Percentiles rank a stretch among this genome's conserved stretches.
Evolutionary conservation across 2,888 invertebrate species (phyloP).

Genomic region (Drosophila suboccidentalis): DNA sequence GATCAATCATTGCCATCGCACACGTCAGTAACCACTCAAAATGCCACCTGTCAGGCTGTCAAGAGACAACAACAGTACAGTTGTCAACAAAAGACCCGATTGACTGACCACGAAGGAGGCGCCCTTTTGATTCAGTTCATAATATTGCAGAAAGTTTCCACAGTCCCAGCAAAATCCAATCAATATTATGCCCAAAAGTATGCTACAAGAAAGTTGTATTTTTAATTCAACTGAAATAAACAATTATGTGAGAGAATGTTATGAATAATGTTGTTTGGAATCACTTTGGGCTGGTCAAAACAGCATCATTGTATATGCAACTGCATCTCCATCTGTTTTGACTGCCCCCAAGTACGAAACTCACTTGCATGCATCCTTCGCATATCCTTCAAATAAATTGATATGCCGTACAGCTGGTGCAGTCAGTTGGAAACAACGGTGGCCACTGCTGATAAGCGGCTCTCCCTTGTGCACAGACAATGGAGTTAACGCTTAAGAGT

Average conservation of each 20-base stretch:
- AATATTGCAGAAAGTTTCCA: neutral
- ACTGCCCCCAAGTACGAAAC: neutral
- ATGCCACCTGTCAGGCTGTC: slow-evolving; percentile 71
- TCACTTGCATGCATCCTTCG: slow-evolving; percentile 24
- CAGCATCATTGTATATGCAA: neutral
- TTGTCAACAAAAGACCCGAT: slow-evolving; percentile 28
- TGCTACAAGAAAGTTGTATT: neutral
- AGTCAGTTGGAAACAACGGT: slow-evolving; percentile 65
- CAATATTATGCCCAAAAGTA: slow-evolving; percentile 7
- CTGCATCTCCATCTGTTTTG: neutral
- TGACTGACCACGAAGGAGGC: slow-evolving; percentile 16
- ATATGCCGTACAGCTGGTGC: slow-evolving; percentile 63
- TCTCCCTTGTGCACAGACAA: slow-evolving; percentile 48
- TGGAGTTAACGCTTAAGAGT: slow-evolving; percentile 44
- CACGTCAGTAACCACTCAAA: slow-evolving; percentile 62
- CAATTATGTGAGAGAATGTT: neutral
- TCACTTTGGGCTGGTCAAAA: neutral
- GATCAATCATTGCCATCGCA: slow-evolving; percentile 51
- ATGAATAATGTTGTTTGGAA: neutral
- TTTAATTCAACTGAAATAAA: neutral
- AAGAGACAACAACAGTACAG: slow-evolving; percentile 48
- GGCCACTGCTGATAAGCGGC: slow-evolving; percentile 61
- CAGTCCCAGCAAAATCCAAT: neutral
- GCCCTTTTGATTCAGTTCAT: neutral
- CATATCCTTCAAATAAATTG: slow-evolving; percentile 55